Evolutionary conservation across 2,888 invertebrate species (phyloP), one percentile per base, ranked within the genome.

Genomic region (Nudaria mundana): DNA sequence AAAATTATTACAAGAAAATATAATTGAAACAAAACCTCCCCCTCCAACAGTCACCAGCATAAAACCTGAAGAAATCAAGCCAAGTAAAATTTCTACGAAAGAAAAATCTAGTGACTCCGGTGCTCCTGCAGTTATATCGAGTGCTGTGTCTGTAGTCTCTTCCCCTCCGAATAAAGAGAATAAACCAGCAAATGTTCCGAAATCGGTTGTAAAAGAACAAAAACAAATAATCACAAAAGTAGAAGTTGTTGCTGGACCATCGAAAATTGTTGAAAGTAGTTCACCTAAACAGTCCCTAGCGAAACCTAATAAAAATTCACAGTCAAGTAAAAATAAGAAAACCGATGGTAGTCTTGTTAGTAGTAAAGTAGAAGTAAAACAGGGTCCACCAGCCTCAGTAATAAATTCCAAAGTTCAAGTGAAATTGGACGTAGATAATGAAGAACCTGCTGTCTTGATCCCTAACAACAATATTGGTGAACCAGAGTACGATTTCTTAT

Each of bases 401-500:
- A 56, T 77, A n/a, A 75, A 65, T 48, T 71, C 83, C 2, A 85
- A 91, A 56, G 60, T 91, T 26, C 91, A 91, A 76, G 76, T 91
- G 13, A 86, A 88, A 56, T 81, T 89, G 1, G 73, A 78, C 53
- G 66, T 75, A 60, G 44, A 57, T 24, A 77, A 83, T 26, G 90
- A 91, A 33, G 91, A 91, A 54, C 92, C 92, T 44, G 91, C 92
- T 10, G 90, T 92, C 28, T 75, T 91, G 31, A 86, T 91, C 15
- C 84, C 91, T 8, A 93, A 94, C 43, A 95, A 95, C 64, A 93
- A 94, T 63, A 90, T 94, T 24, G 94, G 93, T 13, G 94, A 94
- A 49, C 94, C 95, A 0, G 95, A 95, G 80, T 96, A 95, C 67
- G 95, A 96, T 71, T 94, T 95, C 65, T 90, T 96, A 3, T 95